phyloP scores from a whole-genome alignment of 2,888 invertebrate species.

The Athripsodes cinereus region DNA sequence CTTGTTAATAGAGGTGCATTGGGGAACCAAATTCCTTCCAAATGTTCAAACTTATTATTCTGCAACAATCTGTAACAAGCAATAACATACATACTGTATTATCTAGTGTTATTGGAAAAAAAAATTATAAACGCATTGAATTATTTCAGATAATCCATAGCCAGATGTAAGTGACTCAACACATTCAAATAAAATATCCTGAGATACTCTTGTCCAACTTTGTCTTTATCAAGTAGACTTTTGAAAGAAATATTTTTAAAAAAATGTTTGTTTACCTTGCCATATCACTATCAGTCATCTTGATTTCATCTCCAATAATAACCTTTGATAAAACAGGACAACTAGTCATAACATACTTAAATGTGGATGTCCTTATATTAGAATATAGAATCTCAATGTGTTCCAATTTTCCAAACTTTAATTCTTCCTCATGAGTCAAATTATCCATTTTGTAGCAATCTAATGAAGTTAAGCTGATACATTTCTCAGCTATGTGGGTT shows the following conservation, averaged over 20 bases:
- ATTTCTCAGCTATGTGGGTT: conserved; percentile 52
- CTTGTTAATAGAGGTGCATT: conserved; percentile 58
- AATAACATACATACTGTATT: too few species aligned
- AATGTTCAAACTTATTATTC: conserved; percentile 54
- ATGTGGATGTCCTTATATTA: conserved; percentile 49
- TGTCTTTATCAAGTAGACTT: too few species aligned
- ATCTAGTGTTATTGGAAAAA: not conserved
- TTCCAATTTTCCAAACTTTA: conserved; percentile 55
- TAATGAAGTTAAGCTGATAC: conserved; percentile 54
- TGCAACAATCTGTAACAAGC: conserved; percentile 56
- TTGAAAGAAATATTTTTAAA: too few species aligned
- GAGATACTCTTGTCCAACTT: too few species aligned
- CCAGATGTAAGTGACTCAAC: too few species aligned
- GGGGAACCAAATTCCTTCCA: conserved; percentile 66
- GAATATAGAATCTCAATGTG: conserved; percentile 63
- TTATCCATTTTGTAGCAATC: conserved; percentile 64
- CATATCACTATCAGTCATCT: conserved; percentile 62
- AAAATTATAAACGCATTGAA: too few species aligned
- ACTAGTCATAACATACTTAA: conserved; percentile 57
- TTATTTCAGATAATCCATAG: too few species aligned
- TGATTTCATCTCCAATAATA: conserved; percentile 59
- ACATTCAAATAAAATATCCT: too few species aligned
- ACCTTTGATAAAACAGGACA: conserved; percentile 55
- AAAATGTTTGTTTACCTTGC: conserved; percentile 42
- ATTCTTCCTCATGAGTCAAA: conserved; percentile 50